These are phyloP conservation scores for Danaus plexippus DNA, from an alignment of 1,140 invertebrate species.

Conservation along the genomic window DNA sequence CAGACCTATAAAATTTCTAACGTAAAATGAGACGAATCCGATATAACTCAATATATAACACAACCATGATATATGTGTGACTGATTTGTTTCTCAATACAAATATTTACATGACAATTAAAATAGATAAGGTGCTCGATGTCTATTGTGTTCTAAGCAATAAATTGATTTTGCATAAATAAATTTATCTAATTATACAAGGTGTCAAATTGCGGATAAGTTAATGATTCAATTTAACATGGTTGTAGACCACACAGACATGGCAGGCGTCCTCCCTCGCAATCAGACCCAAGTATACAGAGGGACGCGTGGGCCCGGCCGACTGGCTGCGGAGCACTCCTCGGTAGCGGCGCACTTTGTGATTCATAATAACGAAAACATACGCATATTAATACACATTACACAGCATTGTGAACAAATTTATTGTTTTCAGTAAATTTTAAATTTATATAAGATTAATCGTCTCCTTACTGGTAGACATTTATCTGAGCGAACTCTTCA, in stretches of 20 bases:
- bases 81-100: not conserved
- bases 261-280: slow-evolving; percentile 48
- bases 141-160: slow-evolving; percentile 8
- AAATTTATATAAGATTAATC: slow-evolving; percentile 9
- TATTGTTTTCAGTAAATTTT: slow-evolving; percentile 7
- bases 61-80: not conserved
- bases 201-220: slow-evolving; percentile 34
- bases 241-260: slow-evolving; percentile 45
- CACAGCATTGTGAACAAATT: slow-evolving; percentile 3
- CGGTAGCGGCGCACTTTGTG: slow-evolving; percentile 35
- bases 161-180: slow-evolving; percentile 25
- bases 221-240: slow-evolving; percentile 48
- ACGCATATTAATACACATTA: not conserved
- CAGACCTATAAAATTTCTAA: slow-evolving; percentile 17
- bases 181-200: slow-evolving; percentile 28
- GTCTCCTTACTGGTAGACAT: not conserved
- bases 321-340: slow-evolving; percentile 37
- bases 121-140: slow-evolving; percentile 9
- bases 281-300: slow-evolving; percentile 33
- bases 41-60: not conserved
- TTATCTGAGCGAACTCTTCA: too few species aligned
- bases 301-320: slow-evolving; percentile 34
- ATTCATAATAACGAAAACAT: slow-evolving; percentile 18
- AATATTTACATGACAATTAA: not conserved
- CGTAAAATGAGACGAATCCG: slow-evolving; percentile 5